These are phyloP conservation scores for Sphecodes monilicornis DNA, from an alignment of 2,888 invertebrate genomes.

Conservation along the genomic window DNA sequence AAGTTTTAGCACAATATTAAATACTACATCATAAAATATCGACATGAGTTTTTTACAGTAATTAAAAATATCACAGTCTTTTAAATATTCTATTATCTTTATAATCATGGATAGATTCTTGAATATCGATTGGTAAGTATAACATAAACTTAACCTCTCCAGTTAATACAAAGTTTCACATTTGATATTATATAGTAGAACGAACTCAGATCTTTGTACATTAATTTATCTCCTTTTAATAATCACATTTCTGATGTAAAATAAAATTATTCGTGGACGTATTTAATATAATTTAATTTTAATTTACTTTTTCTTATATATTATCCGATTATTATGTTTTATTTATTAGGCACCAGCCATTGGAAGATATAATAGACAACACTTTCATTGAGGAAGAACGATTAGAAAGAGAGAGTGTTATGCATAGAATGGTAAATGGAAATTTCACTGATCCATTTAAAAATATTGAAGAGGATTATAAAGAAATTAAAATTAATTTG, in stretches of 20 bases:
- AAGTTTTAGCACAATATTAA: not conserved
- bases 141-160: not conserved
- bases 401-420: constrained; percentile 75
- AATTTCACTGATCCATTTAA: constrained; percentile 76
- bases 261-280: not conserved
- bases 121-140: constrained; percentile 76
- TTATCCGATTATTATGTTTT: not conserved
- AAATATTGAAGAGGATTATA: constrained; percentile 67
- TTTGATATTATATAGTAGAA: constrained; percentile 4
- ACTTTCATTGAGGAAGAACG: constrained; percentile 75
- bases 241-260: too few species aligned
- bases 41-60: not conserved
- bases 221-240: not conserved
- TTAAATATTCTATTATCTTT: not conserved
- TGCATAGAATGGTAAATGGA: constrained; percentile 75
- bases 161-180: not conserved
- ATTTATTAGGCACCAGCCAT: constrained; percentile 72
- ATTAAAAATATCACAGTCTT: constrained; percentile 8
- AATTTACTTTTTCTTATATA: not conserved
- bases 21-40: not conserved
- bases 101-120: constrained; percentile 77
- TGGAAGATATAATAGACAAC: constrained; percentile 78
- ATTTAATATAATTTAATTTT: not conserved
- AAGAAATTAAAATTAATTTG: constrained; percentile 44
- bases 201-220: not conserved